Conservation (phyloP, 2,797 vertebrate genomes). For the Antrozous pallidus region DNA sequence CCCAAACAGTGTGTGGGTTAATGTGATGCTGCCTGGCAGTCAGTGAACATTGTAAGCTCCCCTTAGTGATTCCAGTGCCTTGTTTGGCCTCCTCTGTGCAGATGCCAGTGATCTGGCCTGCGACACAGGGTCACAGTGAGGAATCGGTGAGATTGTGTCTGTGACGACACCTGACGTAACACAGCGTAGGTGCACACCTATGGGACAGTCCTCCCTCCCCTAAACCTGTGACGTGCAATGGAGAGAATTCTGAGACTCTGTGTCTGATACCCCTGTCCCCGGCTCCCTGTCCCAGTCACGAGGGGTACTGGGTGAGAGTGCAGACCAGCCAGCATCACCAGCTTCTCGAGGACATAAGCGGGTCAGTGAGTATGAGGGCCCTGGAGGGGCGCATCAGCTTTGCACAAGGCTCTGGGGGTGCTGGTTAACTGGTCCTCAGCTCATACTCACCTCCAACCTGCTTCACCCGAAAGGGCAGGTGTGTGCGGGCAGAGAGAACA, state of each 20-base stretch:
- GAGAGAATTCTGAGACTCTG: neutral
- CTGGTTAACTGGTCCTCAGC: neutral
- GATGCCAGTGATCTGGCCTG: neutral
- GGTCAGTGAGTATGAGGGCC: neutral
- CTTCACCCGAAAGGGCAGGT: neutral
- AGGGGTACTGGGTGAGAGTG: neutral
- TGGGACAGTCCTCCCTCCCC: neutral
- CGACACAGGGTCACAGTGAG: neutral
- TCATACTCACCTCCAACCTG: neutral
- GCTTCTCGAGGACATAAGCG: neutral
- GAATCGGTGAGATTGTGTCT: neutral
- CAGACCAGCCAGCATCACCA: neutral
- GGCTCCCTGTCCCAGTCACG: neutral
- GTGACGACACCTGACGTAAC: accelerated
- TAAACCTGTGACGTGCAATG: accelerated
- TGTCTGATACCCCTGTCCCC: neutral
- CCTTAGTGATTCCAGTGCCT: neutral
- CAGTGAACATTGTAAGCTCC: neutral
- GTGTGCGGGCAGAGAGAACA: neutral
- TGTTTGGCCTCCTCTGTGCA: neutral
- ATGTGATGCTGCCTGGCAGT: neutral
- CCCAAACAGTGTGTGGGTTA: neutral
- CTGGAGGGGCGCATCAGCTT: accelerated
- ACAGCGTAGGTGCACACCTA: accelerated
- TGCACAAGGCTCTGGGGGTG: neutral